Conservation (phyloP, 2,888 invertebrate species). For the Charanyca ferruginea region DNA sequence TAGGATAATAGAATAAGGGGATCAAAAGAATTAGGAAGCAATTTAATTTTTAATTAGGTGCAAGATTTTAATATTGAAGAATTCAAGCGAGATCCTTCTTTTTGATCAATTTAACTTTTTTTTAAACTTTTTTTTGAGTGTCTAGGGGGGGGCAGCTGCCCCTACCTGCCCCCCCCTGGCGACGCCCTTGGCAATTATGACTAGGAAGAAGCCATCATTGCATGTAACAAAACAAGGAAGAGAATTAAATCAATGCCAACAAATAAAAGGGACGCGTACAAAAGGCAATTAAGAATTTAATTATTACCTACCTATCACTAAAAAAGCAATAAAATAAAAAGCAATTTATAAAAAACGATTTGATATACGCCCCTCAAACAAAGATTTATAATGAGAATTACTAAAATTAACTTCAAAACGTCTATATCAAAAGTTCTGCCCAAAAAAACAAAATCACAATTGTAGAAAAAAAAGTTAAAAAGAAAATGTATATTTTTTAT, state of each 20-base stretch:
- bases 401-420: slow-evolving; percentile 20
- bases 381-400: slow-evolving; percentile 23
- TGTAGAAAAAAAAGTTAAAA: slow-evolving; percentile 31
- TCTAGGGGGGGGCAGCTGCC: too few relatives aligned
- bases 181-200: too few relatives aligned
- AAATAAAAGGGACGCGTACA: not conserved
- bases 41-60: too few relatives aligned
- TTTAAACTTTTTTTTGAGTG: too few relatives aligned
- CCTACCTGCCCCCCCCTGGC: too few relatives aligned
- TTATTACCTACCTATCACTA: not conserved
- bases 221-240: not conserved
- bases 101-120: too few relatives aligned
- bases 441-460: slow-evolving; percentile 30
- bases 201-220: not conserved
- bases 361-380: not conserved
- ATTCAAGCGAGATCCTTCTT: too few relatives aligned
- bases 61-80: too few relatives aligned
- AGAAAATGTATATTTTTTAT: slow-evolving; percentile 58
- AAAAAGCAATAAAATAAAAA: slow-evolving; percentile 23
- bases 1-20: too few relatives aligned
- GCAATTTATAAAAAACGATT: slow-evolving; percentile 18
- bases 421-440: slow-evolving; percentile 18
- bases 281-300: slow-evolving; percentile 17
- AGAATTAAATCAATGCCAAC: not conserved
- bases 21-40: too few relatives aligned